Evolutionary conservation across 2,113 vertebrate genomes (phyloP).

Genomic region (Thomomys bottae): DNA sequence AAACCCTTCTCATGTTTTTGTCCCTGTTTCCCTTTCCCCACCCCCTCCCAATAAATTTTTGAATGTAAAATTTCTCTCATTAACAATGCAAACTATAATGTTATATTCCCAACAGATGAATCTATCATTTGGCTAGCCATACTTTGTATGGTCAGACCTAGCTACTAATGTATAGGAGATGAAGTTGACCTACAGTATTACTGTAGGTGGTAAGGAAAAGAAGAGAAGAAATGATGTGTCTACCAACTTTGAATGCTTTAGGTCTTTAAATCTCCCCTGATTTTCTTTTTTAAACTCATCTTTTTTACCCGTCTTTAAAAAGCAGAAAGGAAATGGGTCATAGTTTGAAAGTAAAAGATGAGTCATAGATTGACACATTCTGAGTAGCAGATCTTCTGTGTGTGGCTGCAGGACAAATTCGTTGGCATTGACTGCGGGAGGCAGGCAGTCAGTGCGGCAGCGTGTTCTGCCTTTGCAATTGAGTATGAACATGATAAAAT

Average conservation of each 20-base stretch:
- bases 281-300: neutral
- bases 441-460: neutral
- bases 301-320: neutral
- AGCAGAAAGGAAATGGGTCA: neutral
- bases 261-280: neutral
- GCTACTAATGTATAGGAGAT: fast-evolving
- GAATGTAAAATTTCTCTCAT: neutral
- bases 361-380: neutral
- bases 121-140: fast-evolving
- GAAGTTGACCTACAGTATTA: fast-evolving
- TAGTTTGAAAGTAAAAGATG: neutral
- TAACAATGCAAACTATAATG: fast-evolving
- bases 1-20: too few species aligned
- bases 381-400: neutral
- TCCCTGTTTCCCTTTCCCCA: too few species aligned
- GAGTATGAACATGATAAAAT: neutral
- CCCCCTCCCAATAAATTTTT: too few species aligned
- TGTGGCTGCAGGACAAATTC: neutral
- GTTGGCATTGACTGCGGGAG: neutral
- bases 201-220: neutral
- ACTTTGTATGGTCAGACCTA: fast-evolving
- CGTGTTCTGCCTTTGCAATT: neutral
- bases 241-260: neutral
- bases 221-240: neutral
- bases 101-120: neutral